A percentile compares a stretch with the other conserved stretches of the same genome.
Evolutionary conservation across 1,140 invertebrate species (phyloP).

Genomic region (Atta texana): DNA sequence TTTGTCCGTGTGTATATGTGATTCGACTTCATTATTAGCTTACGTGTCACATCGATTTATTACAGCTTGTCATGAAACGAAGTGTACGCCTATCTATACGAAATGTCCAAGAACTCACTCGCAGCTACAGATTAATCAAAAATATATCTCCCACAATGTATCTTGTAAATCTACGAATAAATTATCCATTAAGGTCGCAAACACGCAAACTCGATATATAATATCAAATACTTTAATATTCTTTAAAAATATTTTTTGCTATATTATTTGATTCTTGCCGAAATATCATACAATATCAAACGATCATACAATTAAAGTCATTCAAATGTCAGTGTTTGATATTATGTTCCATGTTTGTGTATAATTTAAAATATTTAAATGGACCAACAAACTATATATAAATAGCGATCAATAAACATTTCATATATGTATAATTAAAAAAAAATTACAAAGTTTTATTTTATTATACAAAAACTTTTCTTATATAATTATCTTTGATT

Average conservation of each 20-base stretch:
- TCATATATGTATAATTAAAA: neutral
- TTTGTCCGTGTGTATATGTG: neutral
- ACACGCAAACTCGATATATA: neutral
- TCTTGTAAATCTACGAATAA: neutral
- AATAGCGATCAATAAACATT: neutral
- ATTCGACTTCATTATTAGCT: conserved; percentile 14
- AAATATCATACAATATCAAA: neutral
- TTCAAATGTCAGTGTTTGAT: too few relatives aligned
- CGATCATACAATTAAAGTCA: neutral
- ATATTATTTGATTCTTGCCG: neutral
- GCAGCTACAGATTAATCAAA: neutral
- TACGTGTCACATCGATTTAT: conserved; percentile 30
- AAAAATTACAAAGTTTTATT: neutral
- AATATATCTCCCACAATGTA: neutral
- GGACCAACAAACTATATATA: neutral
- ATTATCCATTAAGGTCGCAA: neutral
- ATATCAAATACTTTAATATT: neutral
- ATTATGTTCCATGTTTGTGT: too few relatives aligned
- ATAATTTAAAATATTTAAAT: too few relatives aligned
- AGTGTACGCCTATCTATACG: neutral
- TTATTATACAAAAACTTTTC: neutral
- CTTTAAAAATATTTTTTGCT: neutral
- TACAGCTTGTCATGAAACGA: conserved; percentile 16
- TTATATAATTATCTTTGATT: neutral
- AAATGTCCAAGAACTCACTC: neutral